Evolutionary conservation across 2,888 invertebrate species (phyloP), one percentile per base, ranked within the genome.

Genomic region (Lottia scabra): DNA sequence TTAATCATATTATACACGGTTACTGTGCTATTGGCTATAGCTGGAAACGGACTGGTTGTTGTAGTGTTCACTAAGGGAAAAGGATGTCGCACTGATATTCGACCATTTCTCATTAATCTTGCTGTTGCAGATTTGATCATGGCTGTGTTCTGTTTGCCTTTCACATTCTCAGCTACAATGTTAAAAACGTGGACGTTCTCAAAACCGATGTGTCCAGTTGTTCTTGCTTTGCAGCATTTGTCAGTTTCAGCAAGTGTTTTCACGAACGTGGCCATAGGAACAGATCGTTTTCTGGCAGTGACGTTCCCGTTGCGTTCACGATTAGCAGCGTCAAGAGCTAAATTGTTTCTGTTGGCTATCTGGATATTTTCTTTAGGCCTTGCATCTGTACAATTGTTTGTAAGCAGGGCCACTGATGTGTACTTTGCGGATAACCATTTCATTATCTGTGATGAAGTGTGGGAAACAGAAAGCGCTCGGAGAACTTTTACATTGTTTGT

Each of bases 61-160:
- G 73, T 90, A 16, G 91, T 91, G 10, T 89, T 91, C 67, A 81
- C 87, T 0, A 79, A 87, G 15, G 91, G 91, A 0, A 74, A 81
- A 27, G 78, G 87, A 70, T 89, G 87, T 1, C 76, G 87, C 27
- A 87, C 87, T 0, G 87, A 88, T 70, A 80, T 89, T 8, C 77
- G 89, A 68, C 80, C 83, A 5, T 96, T 97, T 89, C 95, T 97
- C 85, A 94, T 95, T 86, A 92, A 91, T 83, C 91, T 97, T 78
- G 96, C 97, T 0, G 92, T 96, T 56, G 95, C 97, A 62, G 97
- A 97, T 88, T 93, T 97, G 75, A 90, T 97, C 72, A 96, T 97
- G 94, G 95, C 96, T 0, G 86, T 95, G 30, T 94, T 97, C 84
- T 97, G 97, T 90, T 94, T 97, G 77, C 97, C 97, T 2, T 96